Conservation (phyloP, 2,888 invertebrate species). For the Oligia latruncula region DNA sequence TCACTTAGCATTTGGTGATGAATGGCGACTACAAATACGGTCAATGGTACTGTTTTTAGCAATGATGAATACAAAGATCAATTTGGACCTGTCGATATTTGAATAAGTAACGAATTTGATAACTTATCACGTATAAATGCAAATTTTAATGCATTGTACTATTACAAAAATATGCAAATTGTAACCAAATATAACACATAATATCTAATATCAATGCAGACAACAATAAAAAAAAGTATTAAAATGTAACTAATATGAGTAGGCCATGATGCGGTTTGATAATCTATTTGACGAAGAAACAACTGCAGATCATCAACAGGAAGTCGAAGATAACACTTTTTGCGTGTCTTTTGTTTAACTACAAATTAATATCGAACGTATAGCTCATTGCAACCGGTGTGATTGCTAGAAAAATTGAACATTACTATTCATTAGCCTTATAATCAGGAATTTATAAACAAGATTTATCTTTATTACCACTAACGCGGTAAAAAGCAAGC, state of each 20-base stretch:
- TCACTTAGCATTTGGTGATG: slow-evolving; percentile 59
- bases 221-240: slow-evolving; percentile 32
- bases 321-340: slow-evolving; percentile 32
- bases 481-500: slow-evolving; percentile 19
- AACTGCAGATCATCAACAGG: slow-evolving; percentile 14
- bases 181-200: slow-evolving; percentile 47
- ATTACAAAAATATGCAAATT: slow-evolving; percentile 61
- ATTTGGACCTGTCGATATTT: slow-evolving; percentile 31
- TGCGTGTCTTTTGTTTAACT: slow-evolving; percentile 25
- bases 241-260: slow-evolving; percentile 3
- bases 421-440: slow-evolving; percentile 49
- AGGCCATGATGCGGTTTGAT: background rate
- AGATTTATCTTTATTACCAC: slow-evolving; percentile 27
- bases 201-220: slow-evolving; percentile 30
- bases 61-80: slow-evolving; percentile 47
- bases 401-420: slow-evolving; percentile 15
- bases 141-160: slow-evolving; percentile 57
- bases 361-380: slow-evolving; percentile 5
- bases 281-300: slow-evolving; percentile 17
- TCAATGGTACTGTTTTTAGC: slow-evolving; percentile 33
- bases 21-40: slow-evolving; percentile 39
- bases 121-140: slow-evolving; percentile 58
- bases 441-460: slow-evolving; percentile 35
- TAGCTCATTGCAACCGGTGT: slow-evolving; percentile 35
- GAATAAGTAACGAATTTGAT: slow-evolving; percentile 48